Base-by-base conservation (phyloP, 2,113 vertebrate species). In the Pedionomus torquatus region DNA sequence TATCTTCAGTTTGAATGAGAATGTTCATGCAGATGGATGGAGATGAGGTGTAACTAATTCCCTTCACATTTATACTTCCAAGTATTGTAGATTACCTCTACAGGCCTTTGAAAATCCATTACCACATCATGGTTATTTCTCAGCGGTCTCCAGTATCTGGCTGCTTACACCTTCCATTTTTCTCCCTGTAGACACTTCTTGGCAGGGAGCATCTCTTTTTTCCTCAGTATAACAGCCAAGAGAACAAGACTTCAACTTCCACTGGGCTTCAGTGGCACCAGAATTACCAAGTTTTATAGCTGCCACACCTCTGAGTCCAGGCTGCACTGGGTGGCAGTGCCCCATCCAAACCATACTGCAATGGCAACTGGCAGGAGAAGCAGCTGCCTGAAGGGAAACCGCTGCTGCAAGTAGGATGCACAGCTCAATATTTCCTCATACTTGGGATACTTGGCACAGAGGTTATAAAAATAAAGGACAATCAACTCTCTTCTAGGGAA, bases 401-500 rank as follows among this genome's bases (percentile, higher is more conserved):
- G 3, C 57, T 66, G 64, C 52, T 95, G 35, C 57, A 82, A 83
- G 55, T 58, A 51, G 28, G 83, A 86, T 86, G 39, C 43, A 93
- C 57, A 83, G 87, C 48, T 92, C 57, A 83, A 0, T 69, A 65
- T 57, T 93, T 93, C 90, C 92, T 96, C 96, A 92, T 95, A 69
- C 25, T 94, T 90, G 33, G 57, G 60, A 92, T 92, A 81, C n/a
- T 84, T 93, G 92, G 83, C 83, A 93, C 52, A 60, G 72, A 72
- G 65, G 85, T 87, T 92, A 84, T 46, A 61, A 92, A 93, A 96
- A 91, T 76, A 93, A 93, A 87, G 25, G 30, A 76, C 69, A 82
- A 87, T 75, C 39, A 70, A 79, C 30, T 78, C 13, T 69, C 87
- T 93, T 87, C 77, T 76, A 68, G 60, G 65, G 77, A 81, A 95